Percentiles rank a stretch among this genome's conserved stretches.
phyloP scores from a whole-genome alignment of 2,888 invertebrate genomes.

The Deroplatys truncata region DNA sequence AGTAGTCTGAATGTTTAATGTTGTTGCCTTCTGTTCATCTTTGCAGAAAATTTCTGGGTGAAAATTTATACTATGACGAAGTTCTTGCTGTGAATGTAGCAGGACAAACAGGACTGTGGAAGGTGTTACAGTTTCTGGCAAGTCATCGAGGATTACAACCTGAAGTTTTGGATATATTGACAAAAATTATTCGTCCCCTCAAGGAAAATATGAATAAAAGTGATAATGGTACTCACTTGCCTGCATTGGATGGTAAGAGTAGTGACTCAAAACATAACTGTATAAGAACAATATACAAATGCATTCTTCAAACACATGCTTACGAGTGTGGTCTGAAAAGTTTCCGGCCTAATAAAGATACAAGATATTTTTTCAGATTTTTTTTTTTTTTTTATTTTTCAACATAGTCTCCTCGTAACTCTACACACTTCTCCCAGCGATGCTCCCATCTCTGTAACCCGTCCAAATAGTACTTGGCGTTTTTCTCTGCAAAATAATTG shows the following conservation, averaged over 20 bases:
- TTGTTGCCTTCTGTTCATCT: slow-evolving; percentile 29
- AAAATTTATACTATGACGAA: slow-evolving; percentile 62
- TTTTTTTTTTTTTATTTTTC: too few species aligned
- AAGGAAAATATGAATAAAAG: neutral
- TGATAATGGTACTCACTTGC: neutral
- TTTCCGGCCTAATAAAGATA: too few species aligned
- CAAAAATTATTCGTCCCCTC: slow-evolving; percentile 43
- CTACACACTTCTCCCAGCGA: too few species aligned
- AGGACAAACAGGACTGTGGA: slow-evolving; percentile 59
- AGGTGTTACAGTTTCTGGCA: slow-evolving; percentile 53
- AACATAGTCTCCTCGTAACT: too few species aligned
- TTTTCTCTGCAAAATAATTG: too few species aligned
- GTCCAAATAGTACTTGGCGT: too few species aligned
- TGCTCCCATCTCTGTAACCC: too few species aligned
- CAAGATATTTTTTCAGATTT: too few species aligned
- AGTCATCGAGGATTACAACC: slow-evolving; percentile 51
- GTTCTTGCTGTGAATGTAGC: slow-evolving; percentile 58
- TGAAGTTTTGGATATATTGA: slow-evolving; percentile 53
- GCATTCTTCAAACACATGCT: too few species aligned
- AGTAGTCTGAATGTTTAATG: too few species aligned
- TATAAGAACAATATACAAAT: neutral
- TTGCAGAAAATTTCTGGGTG: slow-evolving; percentile 48
- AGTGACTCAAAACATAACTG: neutral
- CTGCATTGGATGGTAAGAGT: slow-evolving; percentile 16
- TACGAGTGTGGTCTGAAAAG: too few species aligned